Base-by-base conservation (phyloP, 2,113 vertebrate species). In the Tachycineta bicolor region DNA sequence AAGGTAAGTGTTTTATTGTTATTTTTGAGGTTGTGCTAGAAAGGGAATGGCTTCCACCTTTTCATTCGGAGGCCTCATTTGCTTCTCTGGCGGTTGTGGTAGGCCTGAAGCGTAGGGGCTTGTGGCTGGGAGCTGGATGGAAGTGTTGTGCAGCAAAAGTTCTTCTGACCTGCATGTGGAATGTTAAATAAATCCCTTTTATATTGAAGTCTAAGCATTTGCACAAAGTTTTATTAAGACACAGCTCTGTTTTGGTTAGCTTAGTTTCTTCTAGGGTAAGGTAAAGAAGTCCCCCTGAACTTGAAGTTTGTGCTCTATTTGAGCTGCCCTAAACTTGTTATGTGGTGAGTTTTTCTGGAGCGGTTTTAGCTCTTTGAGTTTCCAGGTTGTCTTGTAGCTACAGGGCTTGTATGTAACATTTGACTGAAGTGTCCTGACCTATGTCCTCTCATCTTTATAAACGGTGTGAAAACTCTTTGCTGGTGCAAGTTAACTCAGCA, bases 341-440 rank as follows among this genome's bases (percentile, higher is more conserved):
- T 2, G 9, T 28, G 31, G 11, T 15, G 39, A 53, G 25, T 17
- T n/a, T 76, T 67, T 29, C 15, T 15, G 11, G 19, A 23, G 10
- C 0, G 0, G 20, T 68, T 78, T 87, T 47, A 58, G 19, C 13
- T n/a, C 15, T 9, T 22, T 3, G 2, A 6, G 18, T 41, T 63
- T 47, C 5, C 20, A 46, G 14, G 9, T 24, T 73, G 58, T 22
- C 19, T 39, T 29, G 25, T 19, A 67, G 15, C 31, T 37, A 0
- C 4, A n/a, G 23, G 41, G 21, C 13, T 71, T 15, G 1, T 9
- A 2, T 33, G 8, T 37, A 11, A 18, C 0, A 0, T 2, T 0
- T 21, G 29, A 6, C 16, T 67, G 0, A 2, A 5, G 20, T 23
- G 5, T 70, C 24, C 33, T n/a, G 37, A 33, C 9, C 16, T 1